Evolutionary conservation across 2,888 invertebrate species (phyloP).

Genomic region (Xestia ashworthii): DNA sequence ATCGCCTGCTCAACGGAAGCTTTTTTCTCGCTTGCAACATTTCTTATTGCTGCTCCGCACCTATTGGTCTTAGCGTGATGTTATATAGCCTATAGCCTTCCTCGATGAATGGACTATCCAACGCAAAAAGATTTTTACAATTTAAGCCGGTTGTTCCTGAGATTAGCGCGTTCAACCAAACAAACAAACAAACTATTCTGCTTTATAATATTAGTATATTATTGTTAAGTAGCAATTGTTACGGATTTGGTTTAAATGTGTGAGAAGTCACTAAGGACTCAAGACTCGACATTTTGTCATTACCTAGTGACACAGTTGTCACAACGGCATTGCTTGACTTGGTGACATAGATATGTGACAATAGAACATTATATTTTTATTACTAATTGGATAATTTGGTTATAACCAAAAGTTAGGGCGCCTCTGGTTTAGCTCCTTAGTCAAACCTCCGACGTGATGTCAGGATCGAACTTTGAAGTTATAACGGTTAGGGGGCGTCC

Average conservation of each 20-base stretch:
- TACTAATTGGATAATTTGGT: not conserved
- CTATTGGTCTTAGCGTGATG: not conserved
- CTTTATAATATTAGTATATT: not conserved
- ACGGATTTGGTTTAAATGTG: not conserved
- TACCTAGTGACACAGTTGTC: constrained; percentile 19
- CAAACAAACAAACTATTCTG: too few relatives aligned
- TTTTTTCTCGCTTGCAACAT: too few relatives aligned
- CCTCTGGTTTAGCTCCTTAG: not conserved
- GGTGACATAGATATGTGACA: not conserved
- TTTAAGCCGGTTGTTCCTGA: too few relatives aligned
- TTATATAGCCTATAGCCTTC: not conserved
- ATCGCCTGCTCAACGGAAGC: too few relatives aligned
- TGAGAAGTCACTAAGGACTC: not conserved
- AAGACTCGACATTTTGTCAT: constrained; percentile 10
- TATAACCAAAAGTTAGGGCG: not conserved
- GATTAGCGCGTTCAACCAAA: too few relatives aligned
- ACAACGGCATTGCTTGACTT: constrained; percentile 13
- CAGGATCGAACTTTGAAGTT: not conserved
- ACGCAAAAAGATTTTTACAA: too few relatives aligned
- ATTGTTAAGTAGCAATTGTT: not conserved
- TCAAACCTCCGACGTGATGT: not conserved
- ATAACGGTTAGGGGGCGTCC: not conserved
- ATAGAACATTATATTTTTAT: not conserved
- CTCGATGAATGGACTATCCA: too few relatives aligned
- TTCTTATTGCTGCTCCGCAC: too few relatives aligned